A percentile compares a stretch with the other conserved stretches of the same genome.
These are phyloP conservation scores for Chunga burmeisteri DNA, from an alignment of 2,113 vertebrate species.

Conservation along the genomic window DNA sequence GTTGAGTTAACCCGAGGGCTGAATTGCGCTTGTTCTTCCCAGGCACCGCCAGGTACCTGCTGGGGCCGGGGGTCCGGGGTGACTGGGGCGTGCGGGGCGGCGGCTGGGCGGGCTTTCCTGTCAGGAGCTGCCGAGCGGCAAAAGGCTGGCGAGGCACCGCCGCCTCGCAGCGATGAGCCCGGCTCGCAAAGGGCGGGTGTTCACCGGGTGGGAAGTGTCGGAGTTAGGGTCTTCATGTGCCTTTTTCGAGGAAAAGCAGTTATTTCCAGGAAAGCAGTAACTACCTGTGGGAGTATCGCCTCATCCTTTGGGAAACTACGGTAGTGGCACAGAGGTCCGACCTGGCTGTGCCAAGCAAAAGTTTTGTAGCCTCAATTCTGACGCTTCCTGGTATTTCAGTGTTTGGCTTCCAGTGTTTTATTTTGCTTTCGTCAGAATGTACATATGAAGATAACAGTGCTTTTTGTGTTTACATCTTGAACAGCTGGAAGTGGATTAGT, in stretches of 20 bases:
- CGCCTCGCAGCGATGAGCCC: not conserved
- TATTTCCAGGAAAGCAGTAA: not conserved
- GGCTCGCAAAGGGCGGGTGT: rapidly evolving
- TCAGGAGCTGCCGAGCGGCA: not conserved
- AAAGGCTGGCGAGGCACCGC: not conserved
- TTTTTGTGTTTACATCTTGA: not conserved
- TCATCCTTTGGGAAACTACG: rapidly evolving
- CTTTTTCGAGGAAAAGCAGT: not conserved
- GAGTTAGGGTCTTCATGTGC: rapidly evolving
- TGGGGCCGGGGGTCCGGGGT: not conserved
- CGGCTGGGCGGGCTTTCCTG: not conserved
- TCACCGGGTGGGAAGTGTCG: rapidly evolving
- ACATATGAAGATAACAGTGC: not conserved
- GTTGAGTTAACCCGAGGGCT: too few species aligned
- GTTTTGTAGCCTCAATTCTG: not conserved
- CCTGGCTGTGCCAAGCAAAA: rapidly evolving
- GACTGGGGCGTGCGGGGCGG: not conserved
- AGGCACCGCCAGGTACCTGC: not conserved
- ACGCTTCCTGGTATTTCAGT: rapidly evolving
- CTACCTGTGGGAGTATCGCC: not conserved
- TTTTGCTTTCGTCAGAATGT: not conserved
- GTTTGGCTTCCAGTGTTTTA: not conserved
- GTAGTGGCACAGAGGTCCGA: rapidly evolving
- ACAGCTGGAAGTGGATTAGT: not conserved
- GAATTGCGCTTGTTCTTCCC: rapidly evolving